A percentile compares a stretch with the other conserved stretches of the same genome.
Conservation (phyloP, 1,140 invertebrate species). For the Procambarus clarkii region DNA sequence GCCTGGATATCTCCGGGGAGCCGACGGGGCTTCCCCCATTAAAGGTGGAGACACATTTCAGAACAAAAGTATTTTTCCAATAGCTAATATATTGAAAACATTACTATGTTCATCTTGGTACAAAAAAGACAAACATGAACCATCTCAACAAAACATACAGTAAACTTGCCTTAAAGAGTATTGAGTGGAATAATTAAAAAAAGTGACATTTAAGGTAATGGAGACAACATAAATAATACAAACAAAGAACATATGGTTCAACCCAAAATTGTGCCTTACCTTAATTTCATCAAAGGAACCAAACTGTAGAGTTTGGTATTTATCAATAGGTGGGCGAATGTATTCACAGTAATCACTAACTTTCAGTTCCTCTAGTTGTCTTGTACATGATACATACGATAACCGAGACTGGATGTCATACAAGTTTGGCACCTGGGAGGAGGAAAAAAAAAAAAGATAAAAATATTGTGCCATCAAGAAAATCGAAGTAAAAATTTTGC, state of each 20-base stretch:
- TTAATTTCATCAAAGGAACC: slow-evolving; percentile 97
- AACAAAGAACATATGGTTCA: too few relatives aligned
- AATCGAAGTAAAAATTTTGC: not conserved
- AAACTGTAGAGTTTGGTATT: slow-evolving; percentile 98
- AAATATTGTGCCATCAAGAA: not conserved
- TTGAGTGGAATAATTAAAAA: too few relatives aligned
- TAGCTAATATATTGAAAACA: too few relatives aligned
- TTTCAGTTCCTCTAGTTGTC: slow-evolving; percentile 98
- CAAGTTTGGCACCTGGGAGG: slow-evolving; percentile 95
- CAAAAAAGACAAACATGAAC: not conserved
- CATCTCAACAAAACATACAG: not conserved
- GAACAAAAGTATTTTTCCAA: too few relatives aligned
- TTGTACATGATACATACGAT: slow-evolving; percentile 98
- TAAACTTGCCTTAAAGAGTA: not conserved
- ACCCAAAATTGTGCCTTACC: slow-evolving; percentile 72
- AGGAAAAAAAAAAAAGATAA: not conserved
- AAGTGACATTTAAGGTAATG: too few relatives aligned
- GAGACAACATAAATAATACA: too few relatives aligned
- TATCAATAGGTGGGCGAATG: slow-evolving; percentile 97
- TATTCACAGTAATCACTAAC: slow-evolving; percentile 98
- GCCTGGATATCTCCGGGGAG: too few relatives aligned
- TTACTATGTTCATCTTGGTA: too few relatives aligned
- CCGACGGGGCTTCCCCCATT: too few relatives aligned
- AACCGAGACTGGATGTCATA: slow-evolving; percentile 96
- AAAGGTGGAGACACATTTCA: too few relatives aligned